Evolutionary conservation across 2,888 invertebrate genomes (phyloP), one percentile per base, ranked within the genome.

Genomic region (Sinodicranocentrus sp.): DNA sequence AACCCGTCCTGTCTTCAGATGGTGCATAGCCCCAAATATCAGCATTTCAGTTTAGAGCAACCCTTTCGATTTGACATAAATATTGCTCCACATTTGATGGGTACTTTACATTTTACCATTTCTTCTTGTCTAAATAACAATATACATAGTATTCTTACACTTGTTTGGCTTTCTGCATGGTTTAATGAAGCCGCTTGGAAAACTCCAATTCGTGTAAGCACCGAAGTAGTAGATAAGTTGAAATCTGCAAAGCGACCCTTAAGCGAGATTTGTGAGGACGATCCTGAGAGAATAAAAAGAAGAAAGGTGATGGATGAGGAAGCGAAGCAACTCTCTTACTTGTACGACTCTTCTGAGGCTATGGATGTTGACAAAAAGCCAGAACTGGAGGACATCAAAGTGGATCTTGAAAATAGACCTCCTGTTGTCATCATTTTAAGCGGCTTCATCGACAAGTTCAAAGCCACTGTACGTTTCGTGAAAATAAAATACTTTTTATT

Each of bases 61-160:
- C 94, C 95, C 0, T 96, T 97, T 90, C 93, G 95, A 87, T 94
- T 97, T 90, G 97, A 97, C 90, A 96, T 96, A 90, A 94, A 94
- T 78, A 91, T 96, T 70, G 96, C 97, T 15, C 95, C 95, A 44
- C 96, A 95, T 92, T 92, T 98, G 48, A 96, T 98, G 95, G 95
- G 97, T 97, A 92, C 93, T n/a, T n/a, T n/a, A n/a, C n/a, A n/a
- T n/a, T n/a, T n/a, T n/a, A n/a, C n/a, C n/a, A n/a, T n/a, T n/a
- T n/a, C n/a, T n/a, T n/a, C n/a, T n/a, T n/a, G n/a, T n/a, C n/a
- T n/a, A n/a, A n/a, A n/a, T n/a, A n/a, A n/a, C n/a, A n/a, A n/a
- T n/a, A n/a, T n/a, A n/a, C n/a, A n/a, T n/a, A n/a, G n/a, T n/a
- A n/a, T n/a, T n/a, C 39, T 6, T 39, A 13, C 39, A 8, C 6